A percentile compares a stretch with the other conserved stretches of the same genome.
Evolutionary conservation across 92 coral and sea anemone genomes (phyloP).

Genomic region (Epizoanthus stellaris): DNA sequence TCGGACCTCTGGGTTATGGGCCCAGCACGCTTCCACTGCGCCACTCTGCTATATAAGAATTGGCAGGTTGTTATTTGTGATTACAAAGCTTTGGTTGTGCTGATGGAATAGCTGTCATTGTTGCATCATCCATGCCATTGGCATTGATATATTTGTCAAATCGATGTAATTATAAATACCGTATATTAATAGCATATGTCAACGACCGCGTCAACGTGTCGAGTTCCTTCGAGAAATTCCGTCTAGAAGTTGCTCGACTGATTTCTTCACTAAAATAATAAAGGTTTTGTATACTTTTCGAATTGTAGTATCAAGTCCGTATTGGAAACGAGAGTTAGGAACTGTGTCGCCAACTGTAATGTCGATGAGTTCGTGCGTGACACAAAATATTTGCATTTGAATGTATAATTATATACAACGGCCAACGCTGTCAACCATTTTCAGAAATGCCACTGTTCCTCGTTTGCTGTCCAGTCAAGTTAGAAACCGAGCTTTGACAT

Average conservation of each 20-base stretch:
- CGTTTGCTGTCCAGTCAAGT: no score
- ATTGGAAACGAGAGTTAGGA: not conserved
- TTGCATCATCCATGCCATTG: not conserved
- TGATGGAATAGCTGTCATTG: no score
- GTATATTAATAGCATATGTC: not conserved
- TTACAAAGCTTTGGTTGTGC: no score
- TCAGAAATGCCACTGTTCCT: not conserved
- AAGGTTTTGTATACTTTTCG: not conserved
- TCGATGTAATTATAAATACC: not conserved
- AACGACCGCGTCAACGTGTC: no score
- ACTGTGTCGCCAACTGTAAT: not conserved
- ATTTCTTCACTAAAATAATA: not conserved
- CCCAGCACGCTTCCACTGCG: slow-evolving; percentile 99
- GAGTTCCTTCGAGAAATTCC: no score
- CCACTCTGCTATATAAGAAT: slow-evolving; percentile 88
- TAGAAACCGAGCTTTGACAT: no score
- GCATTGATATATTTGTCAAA: not conserved
- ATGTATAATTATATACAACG: not conserved
- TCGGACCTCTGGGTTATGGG: slow-evolving; percentile 99
- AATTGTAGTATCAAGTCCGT: not conserved
- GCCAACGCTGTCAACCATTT: no score
- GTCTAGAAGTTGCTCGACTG: no score
- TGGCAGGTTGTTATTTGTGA: no score
- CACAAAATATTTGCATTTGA: not conserved
- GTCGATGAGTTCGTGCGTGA: not conserved